Evolutionary conservation across 2,797 vertebrate genomes (phyloP).

Genomic region (Megaceryle alcyon): DNA sequence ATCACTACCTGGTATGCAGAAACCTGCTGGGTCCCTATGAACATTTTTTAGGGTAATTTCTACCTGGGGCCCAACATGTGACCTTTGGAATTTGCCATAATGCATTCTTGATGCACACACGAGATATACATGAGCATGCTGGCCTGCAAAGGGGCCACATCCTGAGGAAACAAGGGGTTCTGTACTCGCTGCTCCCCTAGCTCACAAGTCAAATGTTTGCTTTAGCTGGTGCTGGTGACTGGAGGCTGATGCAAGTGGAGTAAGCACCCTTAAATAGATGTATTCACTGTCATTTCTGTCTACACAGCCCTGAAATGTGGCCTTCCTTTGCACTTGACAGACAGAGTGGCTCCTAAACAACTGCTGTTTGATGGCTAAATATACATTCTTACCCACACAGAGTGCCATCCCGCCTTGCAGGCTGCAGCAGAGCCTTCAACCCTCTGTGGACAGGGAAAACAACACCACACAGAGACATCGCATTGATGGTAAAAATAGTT

Average conservation of each 20-base stretch:
- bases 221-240: not conserved
- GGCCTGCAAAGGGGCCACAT: not conserved
- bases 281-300: not conserved
- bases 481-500: not conserved
- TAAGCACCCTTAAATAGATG: not conserved
- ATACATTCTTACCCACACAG: not conserved
- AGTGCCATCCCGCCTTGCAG: not conserved
- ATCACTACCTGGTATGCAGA: not conserved
- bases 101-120: not conserved
- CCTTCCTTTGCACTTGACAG: not conserved
- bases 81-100: not conserved
- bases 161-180: not conserved
- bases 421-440: not conserved
- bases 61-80: not conserved
- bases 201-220: not conserved
- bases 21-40: not conserved
- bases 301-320: not conserved
- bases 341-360: not conserved
- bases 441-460: fast-evolving
- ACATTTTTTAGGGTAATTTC: not conserved
- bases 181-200: not conserved
- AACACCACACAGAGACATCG: not conserved
- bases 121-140: fast-evolving
- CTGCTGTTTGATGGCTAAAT: not conserved
- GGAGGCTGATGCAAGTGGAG: not conserved